These are phyloP conservation scores for Pseudoatta argentina DNA, from an alignment of 1,140 invertebrate species.

Conservation along the genomic window DNA sequence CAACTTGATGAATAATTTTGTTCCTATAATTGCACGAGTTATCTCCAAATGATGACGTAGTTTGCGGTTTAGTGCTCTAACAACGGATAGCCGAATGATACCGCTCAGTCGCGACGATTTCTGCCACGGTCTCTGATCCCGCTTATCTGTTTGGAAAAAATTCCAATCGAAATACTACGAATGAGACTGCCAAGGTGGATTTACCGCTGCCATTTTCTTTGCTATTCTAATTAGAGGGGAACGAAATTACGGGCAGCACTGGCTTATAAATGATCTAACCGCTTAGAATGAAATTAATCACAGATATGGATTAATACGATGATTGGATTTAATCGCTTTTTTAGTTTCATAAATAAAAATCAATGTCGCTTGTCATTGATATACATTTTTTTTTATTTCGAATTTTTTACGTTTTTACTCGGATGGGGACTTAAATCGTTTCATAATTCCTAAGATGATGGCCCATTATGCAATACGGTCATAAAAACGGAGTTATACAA, in stretches of 20 bases:
- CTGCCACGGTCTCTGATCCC: slow-evolving; percentile 29
- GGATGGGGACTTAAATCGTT: background rate
- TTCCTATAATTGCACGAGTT: background rate
- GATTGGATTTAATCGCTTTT: background rate
- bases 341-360: background rate
- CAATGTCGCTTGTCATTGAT: background rate
- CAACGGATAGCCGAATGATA: slow-evolving; percentile 32
- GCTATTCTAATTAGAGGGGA: background rate
- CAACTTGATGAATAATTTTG: background rate
- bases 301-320: background rate
- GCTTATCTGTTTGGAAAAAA: slow-evolving; percentile 16
- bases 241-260: background rate
- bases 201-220: background rate
- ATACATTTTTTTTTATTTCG: background rate
- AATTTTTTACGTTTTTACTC: background rate
- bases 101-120: slow-evolving; percentile 57
- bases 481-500: slow-evolving; percentile 39
- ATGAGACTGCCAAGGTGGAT: slow-evolving; percentile 7
- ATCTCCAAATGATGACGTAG: background rate
- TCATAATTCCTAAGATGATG: slow-evolving; percentile 16
- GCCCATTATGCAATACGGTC: slow-evolving; percentile 21
- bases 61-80: background rate
- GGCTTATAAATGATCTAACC: background rate
- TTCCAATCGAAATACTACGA: background rate
- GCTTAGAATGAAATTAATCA: background rate